Conservation (phyloP, 2,888 invertebrate genomes). For the Hyposoter dolosus region DNA sequence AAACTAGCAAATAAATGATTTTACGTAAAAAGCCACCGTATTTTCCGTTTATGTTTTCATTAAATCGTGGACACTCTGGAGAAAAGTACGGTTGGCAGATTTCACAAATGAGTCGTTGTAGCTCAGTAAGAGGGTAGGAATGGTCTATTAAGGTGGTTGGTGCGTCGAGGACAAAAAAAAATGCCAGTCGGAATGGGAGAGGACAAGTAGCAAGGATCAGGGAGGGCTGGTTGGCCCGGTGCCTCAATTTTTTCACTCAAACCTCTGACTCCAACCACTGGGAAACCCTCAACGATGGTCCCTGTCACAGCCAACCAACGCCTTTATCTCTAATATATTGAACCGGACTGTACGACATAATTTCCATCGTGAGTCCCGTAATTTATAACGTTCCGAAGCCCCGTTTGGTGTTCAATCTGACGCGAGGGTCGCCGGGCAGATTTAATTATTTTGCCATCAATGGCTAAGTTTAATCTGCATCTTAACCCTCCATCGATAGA, state of each 20-base stretch:
- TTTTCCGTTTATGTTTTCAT: not conserved
- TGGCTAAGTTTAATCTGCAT: not conserved
- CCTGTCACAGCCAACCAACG: conserved; percentile 26
- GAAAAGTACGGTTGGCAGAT: not conserved
- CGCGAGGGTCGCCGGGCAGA: not conserved
- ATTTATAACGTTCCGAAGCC: conserved; percentile 14
- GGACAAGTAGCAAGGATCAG: conserved; percentile 16
- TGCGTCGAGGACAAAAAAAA: not conserved
- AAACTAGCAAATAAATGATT: not conserved
- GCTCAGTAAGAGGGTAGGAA: not conserved
- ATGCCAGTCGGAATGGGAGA: not conserved
- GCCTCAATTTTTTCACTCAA: conserved; percentile 22
- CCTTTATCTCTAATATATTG: conserved; percentile 26
- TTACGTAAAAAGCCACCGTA: not conserved
- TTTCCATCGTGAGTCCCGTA: conserved; percentile 19
- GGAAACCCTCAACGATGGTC: not conserved
- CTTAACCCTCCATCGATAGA: too few relatives aligned
- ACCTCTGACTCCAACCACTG: not conserved
- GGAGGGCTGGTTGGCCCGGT: conserved; percentile 15
- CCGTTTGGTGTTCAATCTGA: not conserved
- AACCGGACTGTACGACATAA: conserved; percentile 18
- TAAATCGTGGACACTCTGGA: not conserved
- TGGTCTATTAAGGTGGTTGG: conserved; percentile 9
- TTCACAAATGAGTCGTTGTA: conserved; percentile 5
- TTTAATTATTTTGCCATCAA: conserved; percentile 1